A percentile compares a stretch with the other conserved stretches of the same genome.
Evolutionary conservation across 1,140 invertebrate species (phyloP).

Genomic region (Oedothorax gibbosus): DNA sequence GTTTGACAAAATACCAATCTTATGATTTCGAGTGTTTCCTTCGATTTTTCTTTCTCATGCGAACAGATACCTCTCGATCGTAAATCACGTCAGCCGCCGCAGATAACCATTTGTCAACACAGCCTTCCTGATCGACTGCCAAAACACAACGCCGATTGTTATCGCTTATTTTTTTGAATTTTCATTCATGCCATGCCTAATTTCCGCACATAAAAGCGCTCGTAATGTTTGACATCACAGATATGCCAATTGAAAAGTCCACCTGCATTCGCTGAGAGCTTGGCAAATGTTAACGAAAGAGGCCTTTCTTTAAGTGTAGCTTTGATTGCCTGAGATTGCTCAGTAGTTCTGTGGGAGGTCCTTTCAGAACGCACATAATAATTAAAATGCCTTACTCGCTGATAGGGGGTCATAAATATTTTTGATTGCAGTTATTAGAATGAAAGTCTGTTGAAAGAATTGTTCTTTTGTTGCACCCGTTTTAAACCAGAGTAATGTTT

Average conservation of each 20-base stretch:
- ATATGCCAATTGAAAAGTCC: conserved; percentile 24
- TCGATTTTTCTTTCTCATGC: background rate
- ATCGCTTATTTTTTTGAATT: background rate
- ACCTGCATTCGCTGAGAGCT: conserved; percentile 14
- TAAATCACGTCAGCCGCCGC: conserved; percentile 46
- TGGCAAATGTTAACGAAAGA: conserved; percentile 14
- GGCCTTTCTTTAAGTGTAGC: background rate
- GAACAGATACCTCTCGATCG: conserved; percentile 38
- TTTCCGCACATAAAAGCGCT: background rate
- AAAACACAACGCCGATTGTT: conserved; percentile 50
- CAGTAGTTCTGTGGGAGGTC: background rate
- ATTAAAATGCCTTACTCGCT: no score
- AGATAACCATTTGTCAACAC: conserved; percentile 58
- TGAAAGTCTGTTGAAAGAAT: no score
- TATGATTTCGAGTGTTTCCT: background rate
- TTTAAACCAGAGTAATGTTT: no score
- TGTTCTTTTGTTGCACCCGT: no score
- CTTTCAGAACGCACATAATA: no score
- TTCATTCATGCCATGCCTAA: conserved; percentile 4
- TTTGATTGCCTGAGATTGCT: conserved; percentile 1
- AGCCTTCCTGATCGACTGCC: conserved; percentile 49
- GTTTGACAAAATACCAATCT: no score
- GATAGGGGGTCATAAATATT: no score
- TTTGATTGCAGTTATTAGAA: no score
- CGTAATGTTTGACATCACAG: conserved; percentile 19